phyloP scores from a whole-genome alignment of 2,113 vertebrate genomes.

The Bettongia penicillata region DNA sequence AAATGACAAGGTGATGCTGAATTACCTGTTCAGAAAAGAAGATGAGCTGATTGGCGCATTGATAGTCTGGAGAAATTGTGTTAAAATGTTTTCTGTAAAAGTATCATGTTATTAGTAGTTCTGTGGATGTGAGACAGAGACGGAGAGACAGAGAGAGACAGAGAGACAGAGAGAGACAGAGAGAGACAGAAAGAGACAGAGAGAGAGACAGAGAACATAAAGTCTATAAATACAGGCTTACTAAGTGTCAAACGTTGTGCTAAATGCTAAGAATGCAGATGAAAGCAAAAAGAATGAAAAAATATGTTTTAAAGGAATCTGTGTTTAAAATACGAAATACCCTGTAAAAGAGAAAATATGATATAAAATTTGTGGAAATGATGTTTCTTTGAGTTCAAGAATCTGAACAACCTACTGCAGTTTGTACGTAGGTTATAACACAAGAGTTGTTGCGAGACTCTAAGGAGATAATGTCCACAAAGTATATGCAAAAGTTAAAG shows the following conservation, averaged over 20 bases:
- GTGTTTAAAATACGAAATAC: background rate
- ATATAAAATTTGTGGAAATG: conserved; percentile 27
- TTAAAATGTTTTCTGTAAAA: background rate
- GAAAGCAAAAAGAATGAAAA: conserved; percentile 16
- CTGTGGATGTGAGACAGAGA: background rate
- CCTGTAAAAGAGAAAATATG: conserved; percentile 31
- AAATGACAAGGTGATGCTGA: background rate
- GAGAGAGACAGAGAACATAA: background rate
- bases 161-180: too few relatives aligned
- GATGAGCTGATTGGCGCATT: background rate
- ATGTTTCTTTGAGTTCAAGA: conserved; percentile 25
- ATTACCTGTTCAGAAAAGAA: background rate
- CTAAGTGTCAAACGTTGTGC: background rate
- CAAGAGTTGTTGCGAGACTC: background rate
- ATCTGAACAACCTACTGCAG: conserved; percentile 5
- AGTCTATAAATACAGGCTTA: background rate
- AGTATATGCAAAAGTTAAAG: background rate
- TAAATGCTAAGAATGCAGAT: background rate
- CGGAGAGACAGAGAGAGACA: too few relatives aligned
- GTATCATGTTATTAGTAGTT: background rate
- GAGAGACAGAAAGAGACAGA: too few relatives aligned
- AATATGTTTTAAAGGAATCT: background rate
- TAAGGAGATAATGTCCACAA: background rate
- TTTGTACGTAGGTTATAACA: background rate
- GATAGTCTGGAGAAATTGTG: background rate